phyloP scores from a whole-genome alignment of 2,888 invertebrate species.

The Amiota minor region DNA sequence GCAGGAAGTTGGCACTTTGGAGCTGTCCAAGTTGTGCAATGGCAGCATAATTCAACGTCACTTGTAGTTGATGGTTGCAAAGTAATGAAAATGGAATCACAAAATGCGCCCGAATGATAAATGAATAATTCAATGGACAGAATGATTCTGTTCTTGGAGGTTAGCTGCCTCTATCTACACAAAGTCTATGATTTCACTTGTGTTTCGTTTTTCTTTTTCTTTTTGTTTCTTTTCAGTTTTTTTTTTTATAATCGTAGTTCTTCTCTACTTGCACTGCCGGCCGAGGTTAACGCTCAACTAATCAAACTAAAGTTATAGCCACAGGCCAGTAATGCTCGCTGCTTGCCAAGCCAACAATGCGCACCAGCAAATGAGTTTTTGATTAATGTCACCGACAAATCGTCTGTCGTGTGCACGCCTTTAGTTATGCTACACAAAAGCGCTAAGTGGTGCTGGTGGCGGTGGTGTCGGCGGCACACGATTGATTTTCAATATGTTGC shows the following conservation, averaged over 20 bases:
- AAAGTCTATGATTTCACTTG: slow-evolving; percentile 43
- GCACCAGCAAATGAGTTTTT: slow-evolving; percentile 59
- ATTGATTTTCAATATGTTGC: slow-evolving; percentile 24
- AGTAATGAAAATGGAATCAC: not conserved
- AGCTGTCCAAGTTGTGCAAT: slow-evolving; percentile 29
- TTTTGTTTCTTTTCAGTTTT: slow-evolving; percentile 1
- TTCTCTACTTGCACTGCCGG: slow-evolving; percentile 1
- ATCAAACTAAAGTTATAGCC: slow-evolving; percentile 43
- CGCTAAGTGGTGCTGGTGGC: not conserved
- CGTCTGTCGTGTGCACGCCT: slow-evolving; percentile 17
- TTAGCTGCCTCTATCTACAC: not conserved
- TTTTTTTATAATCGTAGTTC: not conserved
- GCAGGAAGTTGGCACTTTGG: slow-evolving; percentile 3
- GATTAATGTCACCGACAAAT: slow-evolving; percentile 55
- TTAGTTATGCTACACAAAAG: slow-evolving; percentile 20
- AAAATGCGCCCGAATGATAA: slow-evolving; percentile 14
- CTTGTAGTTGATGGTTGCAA: slow-evolving; percentile 5
- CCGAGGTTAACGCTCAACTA: slow-evolving; percentile 63
- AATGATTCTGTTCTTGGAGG: not conserved
- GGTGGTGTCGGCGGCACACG: not conserved
- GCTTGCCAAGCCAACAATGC: slow-evolving; percentile 26
- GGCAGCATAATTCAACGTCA: slow-evolving; percentile 27
- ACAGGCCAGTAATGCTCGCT: too few species aligned
- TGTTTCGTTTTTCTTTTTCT: slow-evolving; percentile 18
- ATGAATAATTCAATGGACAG: slow-evolving; percentile 54